Percentiles rank a stretch among this genome's conserved stretches.
These are phyloP conservation scores for Tromatobia lineatoria DNA, from an alignment of 2,888 invertebrate species.

Conservation along the genomic window DNA sequence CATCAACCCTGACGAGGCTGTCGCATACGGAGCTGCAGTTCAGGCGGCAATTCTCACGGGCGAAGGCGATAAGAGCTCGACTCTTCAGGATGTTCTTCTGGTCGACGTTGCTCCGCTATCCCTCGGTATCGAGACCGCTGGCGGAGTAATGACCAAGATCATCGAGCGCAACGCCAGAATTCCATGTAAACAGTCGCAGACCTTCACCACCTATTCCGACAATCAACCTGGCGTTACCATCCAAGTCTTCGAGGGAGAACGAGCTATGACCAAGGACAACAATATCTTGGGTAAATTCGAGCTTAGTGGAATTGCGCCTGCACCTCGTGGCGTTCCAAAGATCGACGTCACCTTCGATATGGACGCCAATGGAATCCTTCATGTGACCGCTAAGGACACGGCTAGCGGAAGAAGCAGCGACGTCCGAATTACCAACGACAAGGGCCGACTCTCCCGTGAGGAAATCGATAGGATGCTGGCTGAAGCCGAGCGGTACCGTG, in stretches of 20 bases:
- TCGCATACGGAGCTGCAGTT: slow-evolving; percentile 97
- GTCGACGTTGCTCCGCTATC: slow-evolving; percentile 90
- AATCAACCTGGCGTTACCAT: slow-evolving; percentile 88
- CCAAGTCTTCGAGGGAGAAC: slow-evolving; percentile 89
- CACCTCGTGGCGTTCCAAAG: slow-evolving; percentile 89
- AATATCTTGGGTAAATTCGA: slow-evolving; percentile 89
- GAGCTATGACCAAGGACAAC: slow-evolving; percentile 93
- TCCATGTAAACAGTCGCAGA: slow-evolving; percentile 87
- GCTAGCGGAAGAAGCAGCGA: slow-evolving; percentile 90
- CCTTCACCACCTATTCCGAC: slow-evolving; percentile 89
- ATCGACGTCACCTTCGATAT: slow-evolving; percentile 91
- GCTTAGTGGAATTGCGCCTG: slow-evolving; percentile 90
- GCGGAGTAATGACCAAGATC: slow-evolving; percentile 90
- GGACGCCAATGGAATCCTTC: slow-evolving; percentile 91
- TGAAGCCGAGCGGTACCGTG: slow-evolving; percentile 90
- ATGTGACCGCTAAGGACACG: slow-evolving; percentile 87
- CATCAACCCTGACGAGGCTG: slow-evolving; percentile 96
- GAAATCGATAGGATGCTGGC: slow-evolving; percentile 92
- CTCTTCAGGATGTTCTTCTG: slow-evolving; percentile 90
- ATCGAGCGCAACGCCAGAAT: slow-evolving; percentile 87
- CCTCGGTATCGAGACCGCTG: slow-evolving; percentile 92
- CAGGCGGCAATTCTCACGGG: slow-evolving; percentile 95
- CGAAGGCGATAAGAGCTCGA: slow-evolving; percentile 86
- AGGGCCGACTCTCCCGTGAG: slow-evolving; percentile 91
- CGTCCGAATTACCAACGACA: slow-evolving; percentile 93